These are phyloP conservation scores for Rambutsinella grinnellia DNA, from an alignment of 2,888 invertebrate species.

Conservation along the genomic window DNA sequence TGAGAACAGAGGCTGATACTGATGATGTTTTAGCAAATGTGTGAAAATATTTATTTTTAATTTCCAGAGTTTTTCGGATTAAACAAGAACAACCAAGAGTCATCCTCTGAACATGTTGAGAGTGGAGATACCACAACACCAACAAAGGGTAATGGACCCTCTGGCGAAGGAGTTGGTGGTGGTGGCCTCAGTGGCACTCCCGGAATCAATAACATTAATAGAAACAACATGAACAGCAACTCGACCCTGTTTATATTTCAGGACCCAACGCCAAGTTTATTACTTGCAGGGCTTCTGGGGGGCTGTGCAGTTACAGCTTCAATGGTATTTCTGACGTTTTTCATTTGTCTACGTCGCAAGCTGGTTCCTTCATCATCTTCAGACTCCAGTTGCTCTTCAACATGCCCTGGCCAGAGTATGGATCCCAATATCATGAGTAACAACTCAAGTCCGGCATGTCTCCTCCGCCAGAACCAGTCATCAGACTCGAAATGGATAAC, in stretches of 20 bases:
- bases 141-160: constrained; percentile 15
- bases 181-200: constrained; percentile 1
- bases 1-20: not conserved
- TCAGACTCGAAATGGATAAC: constrained; percentile 60
- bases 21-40: not conserved
- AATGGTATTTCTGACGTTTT: constrained; percentile 64
- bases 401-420: constrained; percentile 38
- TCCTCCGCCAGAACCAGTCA: constrained; percentile 61
- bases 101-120: constrained; percentile 20
- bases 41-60: not conserved
- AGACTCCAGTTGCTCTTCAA: constrained; percentile 47
- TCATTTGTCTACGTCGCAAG: constrained; percentile 66
- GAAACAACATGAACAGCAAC: constrained; percentile 43
- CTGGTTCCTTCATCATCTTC: constrained; percentile 60
- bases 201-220: constrained; percentile 38
- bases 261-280: constrained; percentile 64
- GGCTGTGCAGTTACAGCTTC: constrained; percentile 66
- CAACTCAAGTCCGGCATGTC: constrained; percentile 65
- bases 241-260: constrained; percentile 49
- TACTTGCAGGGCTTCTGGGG: constrained; percentile 65
- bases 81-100: constrained; percentile 33
- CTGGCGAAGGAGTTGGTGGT: constrained; percentile 9
- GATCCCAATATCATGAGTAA: constrained; percentile 63
- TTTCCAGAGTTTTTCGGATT: constrained; percentile 34
- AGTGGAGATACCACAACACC: constrained; percentile 13